Evolutionary conservation across 2,797 vertebrate species (phyloP).

Genomic region (Rousettus madagascariensis): DNA sequence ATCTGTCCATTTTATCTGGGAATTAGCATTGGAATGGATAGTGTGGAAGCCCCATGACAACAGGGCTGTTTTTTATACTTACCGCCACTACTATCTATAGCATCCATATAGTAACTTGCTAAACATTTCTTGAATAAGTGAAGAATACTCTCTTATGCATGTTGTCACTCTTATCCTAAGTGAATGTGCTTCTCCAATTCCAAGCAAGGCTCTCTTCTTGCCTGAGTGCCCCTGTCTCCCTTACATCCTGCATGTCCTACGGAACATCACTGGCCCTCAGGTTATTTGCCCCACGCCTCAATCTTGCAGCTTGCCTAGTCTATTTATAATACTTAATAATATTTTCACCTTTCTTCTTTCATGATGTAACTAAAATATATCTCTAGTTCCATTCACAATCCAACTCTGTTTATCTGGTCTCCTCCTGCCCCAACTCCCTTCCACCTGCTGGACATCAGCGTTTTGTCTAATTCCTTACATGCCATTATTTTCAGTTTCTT

Average conservation of each 20-base stretch:
- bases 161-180: neutral
- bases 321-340: neutral
- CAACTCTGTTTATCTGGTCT: neutral
- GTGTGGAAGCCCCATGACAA: neutral
- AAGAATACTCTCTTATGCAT: neutral
- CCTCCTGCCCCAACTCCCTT: neutral
- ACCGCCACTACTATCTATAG: neutral
- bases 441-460: neutral
- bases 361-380: neutral
- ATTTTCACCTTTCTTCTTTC: neutral
- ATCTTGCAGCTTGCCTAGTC: neutral
- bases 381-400: neutral
- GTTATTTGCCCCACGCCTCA: neutral
- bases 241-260: neutral
- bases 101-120: neutral
- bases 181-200: neutral
- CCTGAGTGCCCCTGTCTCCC: neutral
- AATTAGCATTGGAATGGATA: neutral
- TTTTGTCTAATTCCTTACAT: neutral
- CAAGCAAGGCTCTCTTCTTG: neutral
- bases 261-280: neutral
- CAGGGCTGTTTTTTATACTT: neutral
- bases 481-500: neutral
- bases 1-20: neutral
- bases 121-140: neutral